These are phyloP conservation scores for Monochamus saltuarius DNA, from an alignment of 1,140 invertebrate genomes.

Conservation along the genomic window DNA sequence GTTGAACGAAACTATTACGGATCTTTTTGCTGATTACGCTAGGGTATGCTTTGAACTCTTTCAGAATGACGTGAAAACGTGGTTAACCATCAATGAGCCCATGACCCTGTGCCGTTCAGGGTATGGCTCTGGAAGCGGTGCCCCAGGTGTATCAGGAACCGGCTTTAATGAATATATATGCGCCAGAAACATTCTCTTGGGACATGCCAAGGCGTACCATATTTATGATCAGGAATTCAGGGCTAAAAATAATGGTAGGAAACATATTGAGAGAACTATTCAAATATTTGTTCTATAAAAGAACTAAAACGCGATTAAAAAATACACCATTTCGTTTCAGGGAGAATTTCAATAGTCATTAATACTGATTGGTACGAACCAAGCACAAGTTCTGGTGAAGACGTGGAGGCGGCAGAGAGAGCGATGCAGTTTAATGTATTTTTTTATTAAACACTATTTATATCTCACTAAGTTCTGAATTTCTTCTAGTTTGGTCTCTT, in stretches of 20 bases:
- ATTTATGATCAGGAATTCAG: constrained; percentile 56
- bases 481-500: constrained; percentile 61
- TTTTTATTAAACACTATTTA: background rate
- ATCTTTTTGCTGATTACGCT: constrained; percentile 56
- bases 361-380: constrained; percentile 54
- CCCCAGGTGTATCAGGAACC: constrained; percentile 7
- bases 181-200: constrained; percentile 56
- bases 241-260: constrained; percentile 15
- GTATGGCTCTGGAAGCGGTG: constrained; percentile 35
- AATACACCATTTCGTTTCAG: constrained; percentile 29
- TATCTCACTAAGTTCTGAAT: constrained; percentile 35
- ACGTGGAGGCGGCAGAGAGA: constrained; percentile 55
- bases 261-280: constrained; percentile 4
- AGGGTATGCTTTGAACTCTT: constrained; percentile 24
- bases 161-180: constrained; percentile 41
- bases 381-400: constrained; percentile 46
- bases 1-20: constrained; percentile 61
- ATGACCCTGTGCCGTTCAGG: constrained; percentile 15
- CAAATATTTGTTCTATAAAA: background rate
- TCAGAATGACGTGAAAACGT: constrained; percentile 27
- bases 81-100: constrained; percentile 56
- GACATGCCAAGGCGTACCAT: constrained; percentile 58
- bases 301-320: background rate
- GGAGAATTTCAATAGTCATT: constrained; percentile 56
- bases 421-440: constrained; percentile 42